Conservation (phyloP, 2,888 invertebrate genomes). For the Strigamia maritima region DNA sequence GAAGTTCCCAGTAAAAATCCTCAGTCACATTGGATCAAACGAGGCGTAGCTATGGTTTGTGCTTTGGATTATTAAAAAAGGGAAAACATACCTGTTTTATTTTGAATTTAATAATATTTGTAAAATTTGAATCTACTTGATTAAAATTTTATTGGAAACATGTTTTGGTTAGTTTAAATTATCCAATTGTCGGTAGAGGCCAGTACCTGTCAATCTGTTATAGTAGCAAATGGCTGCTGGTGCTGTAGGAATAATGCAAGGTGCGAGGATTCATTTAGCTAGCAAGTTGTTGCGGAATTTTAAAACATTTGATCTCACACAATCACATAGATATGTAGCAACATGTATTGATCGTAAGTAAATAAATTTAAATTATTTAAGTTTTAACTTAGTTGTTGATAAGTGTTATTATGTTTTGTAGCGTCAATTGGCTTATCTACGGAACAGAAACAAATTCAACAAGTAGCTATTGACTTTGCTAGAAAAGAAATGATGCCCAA, state of each 20-base stretch:
- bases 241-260: neutral
- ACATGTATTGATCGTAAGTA: neutral
- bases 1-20: conserved; percentile 60
- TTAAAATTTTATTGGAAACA: neutral
- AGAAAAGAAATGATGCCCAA: conserved; percentile 57
- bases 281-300: neutral
- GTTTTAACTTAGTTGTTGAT: too few relatives aligned
- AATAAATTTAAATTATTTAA: neutral
- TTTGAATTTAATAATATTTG: neutral
- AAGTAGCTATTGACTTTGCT: conserved; percentile 58
- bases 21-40: conserved; percentile 62
- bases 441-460: conserved; percentile 57
- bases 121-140: neutral
- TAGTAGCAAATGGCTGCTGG: too few relatives aligned
- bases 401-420: conserved; percentile 39
- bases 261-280: neutral
- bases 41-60: conserved; percentile 58
- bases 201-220: too few relatives aligned
- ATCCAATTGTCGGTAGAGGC: too few relatives aligned
- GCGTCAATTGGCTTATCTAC: conserved; percentile 55
- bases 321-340: neutral
- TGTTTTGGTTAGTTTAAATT: neutral
- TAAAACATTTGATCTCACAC: neutral
- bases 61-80: conserved; percentile 27
- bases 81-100: neutral